Evolutionary conservation across 2,888 invertebrate genomes (phyloP).

Genomic region (Scrobipalpa atriplicella): DNA sequence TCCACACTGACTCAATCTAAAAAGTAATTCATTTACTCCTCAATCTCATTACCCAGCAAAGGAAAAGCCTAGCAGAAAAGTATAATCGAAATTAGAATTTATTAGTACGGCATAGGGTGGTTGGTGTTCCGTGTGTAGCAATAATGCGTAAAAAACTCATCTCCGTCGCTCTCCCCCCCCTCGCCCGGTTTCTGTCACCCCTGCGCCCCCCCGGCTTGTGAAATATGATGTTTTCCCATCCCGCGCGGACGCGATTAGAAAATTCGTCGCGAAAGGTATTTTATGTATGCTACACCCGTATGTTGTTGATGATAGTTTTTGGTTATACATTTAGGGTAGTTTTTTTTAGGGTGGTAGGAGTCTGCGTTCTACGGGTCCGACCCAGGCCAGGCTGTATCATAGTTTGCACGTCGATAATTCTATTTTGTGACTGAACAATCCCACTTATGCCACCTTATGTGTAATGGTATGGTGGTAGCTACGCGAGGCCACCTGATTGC

Average conservation of each 20-base stretch:
- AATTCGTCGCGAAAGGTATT: slow-evolving; percentile 66
- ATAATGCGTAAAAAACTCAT: slow-evolving; percentile 83
- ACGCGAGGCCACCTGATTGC: too few species aligned
- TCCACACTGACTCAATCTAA: neutral
- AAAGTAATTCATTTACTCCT: slow-evolving; percentile 24
- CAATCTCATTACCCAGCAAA: slow-evolving; percentile 20
- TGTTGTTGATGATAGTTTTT: slow-evolving; percentile 57
- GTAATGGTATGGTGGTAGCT: too few species aligned
- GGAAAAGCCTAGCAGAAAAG: slow-evolving; percentile 30
- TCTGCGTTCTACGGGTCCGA: too few species aligned
- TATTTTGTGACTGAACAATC: too few species aligned
- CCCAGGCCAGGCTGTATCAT: too few species aligned
- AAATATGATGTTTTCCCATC: slow-evolving; percentile 81
- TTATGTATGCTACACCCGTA: slow-evolving; percentile 34
- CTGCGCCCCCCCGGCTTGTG: slow-evolving; percentile 63
- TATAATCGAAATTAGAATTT: slow-evolving; percentile 77
- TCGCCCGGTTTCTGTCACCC: slow-evolving; percentile 33
- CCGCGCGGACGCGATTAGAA: slow-evolving; percentile 80
- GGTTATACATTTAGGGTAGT: neutral
- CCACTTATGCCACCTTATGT: too few species aligned
- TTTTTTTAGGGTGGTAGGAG: neutral
- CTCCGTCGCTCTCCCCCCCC: slow-evolving; percentile 62
- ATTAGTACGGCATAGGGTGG: slow-evolving; percentile 67
- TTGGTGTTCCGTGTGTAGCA: slow-evolving; percentile 74
- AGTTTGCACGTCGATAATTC: too few species aligned